Base-by-base conservation (phyloP, 2,797 vertebrate genomes). In the Intellagama lesueurii region DNA sequence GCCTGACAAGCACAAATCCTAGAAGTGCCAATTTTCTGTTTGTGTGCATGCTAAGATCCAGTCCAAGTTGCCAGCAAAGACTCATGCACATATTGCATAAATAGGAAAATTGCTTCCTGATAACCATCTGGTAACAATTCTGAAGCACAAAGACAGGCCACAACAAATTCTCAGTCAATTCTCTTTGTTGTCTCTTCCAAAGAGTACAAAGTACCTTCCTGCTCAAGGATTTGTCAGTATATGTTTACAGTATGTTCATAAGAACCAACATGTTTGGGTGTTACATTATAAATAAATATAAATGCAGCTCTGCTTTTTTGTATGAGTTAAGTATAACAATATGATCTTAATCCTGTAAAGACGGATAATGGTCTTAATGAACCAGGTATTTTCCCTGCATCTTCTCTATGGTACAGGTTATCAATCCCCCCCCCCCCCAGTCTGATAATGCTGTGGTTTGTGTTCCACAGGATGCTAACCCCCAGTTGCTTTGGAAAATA, bases 1-100 rank as follows among this genome's bases (percentile, higher is more conserved):
- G 87, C 90, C 70, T 70, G 91, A 88, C 90, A 89, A 94, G n/a
- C 79, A 79, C 81, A 86, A 87, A 92, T 89, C 83, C 81, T 69
- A 82, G 44, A 82, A 52, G 72, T 44, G 75, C 60, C 40, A 16
- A 52, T 52, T 78, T 32, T 32, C 76, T 30, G 49, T 56, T 11
- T 56, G 35, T n/a, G 52, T 1, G 47, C 24, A 35, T 30, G 40
- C 8, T 4, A 81, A 81, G 72, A n/a, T 75, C 60, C 19, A 9
- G 26, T 75, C 83, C 56, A 81, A 75, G 32, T 81, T 75, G 81
- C 78, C n/a, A 66, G 70, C 3, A 49, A 52, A 22, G 72, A 81
- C 56, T 26, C 16, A 52, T 28, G 64, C 24, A 12, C 24, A 70
- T 66, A 56, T 26, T 44, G 12, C 49, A 77, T 24, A 83, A 88